Conservation (phyloP, 2,797 vertebrate species). For the Thunnus albacares region DNA sequence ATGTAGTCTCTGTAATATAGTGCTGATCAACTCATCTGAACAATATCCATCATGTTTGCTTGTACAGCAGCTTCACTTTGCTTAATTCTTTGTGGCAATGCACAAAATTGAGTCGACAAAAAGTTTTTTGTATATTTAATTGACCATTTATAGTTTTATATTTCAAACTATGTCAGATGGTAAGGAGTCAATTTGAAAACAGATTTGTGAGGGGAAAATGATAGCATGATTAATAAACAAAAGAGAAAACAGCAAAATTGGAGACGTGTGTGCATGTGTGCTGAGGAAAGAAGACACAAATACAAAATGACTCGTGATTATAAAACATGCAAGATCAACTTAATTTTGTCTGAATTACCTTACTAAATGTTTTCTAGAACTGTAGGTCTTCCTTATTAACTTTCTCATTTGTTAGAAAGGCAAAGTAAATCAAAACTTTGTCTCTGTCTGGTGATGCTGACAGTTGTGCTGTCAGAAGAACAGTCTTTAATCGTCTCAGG, state of each 20-base stretch:
- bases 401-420: constrained; percentile 43
- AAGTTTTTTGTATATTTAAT: background rate
- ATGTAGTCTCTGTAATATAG: background rate
- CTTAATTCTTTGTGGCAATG: background rate
- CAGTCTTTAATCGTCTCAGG: background rate
- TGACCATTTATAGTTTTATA: background rate
- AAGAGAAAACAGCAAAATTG: background rate
- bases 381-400: constrained; percentile 20
- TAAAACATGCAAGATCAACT: constrained; percentile 29
- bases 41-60: background rate
- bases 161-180: background rate
- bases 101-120: background rate
- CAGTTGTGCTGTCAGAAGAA: background rate
- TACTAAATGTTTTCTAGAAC: constrained; percentile 24
- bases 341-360: constrained; percentile 22
- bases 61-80: background rate
- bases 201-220: background rate
- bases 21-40: background rate
- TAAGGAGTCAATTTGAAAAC: background rate
- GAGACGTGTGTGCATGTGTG: background rate
- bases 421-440: constrained; percentile 32
- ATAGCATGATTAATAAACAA: background rate
- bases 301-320: constrained; percentile 18
- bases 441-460: constrained; percentile 45
- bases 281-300: background rate